Base-by-base conservation (phyloP, 2,888 invertebrate species). In the Eupithecia centaureata region DNA sequence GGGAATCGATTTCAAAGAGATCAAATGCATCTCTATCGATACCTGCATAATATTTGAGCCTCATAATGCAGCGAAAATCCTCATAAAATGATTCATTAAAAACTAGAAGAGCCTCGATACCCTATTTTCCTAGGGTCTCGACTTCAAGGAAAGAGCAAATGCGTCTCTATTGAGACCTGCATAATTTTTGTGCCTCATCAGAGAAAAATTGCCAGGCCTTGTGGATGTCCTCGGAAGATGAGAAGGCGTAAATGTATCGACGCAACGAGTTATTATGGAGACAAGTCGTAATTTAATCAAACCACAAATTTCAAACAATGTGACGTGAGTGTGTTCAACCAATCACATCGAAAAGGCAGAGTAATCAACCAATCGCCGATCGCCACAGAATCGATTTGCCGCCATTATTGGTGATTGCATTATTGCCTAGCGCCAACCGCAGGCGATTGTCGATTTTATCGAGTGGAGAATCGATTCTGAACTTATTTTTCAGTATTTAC, bases 381-480 rank as follows among this genome's bases (percentile, higher is more conserved):
- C 69, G 70, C 67, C 70, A 74, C 66, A 86, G 87, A 88, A 88
- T 89, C 89, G 86, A 89, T 89, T 89, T 22, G 80, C 80, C 84
- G 85, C 86, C 78, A 85, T 87, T 85, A 85, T 80, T 76, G 27
- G 78, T 81, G 80, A 87, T 89, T 87, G 86, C 88, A 89, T 89
- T 87, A 89, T 65, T 51, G 63, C 18, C 63, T 58, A 38, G 15
- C 18, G n/a, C 30, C 54, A 79, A 77, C 79, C 79, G 75, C 79
- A 74, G 71, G 57, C 57, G 32, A 57, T 57, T 57, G 32, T 3
- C n/a, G 18, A 32, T 57, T 57, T 22, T 57, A 57, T 57, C 18
- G 32, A 32, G 32, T 57, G 18, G 13, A 32, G n/a, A 18, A 30
- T 32, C 22, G 57, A 57, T 7, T 52, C 27, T 52, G 27, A n/a